Evolutionary conservation across 2,113 vertebrate species (phyloP), one percentile per base, ranked within the genome.

Genomic region (Cricetomys ansorgei): DNA sequence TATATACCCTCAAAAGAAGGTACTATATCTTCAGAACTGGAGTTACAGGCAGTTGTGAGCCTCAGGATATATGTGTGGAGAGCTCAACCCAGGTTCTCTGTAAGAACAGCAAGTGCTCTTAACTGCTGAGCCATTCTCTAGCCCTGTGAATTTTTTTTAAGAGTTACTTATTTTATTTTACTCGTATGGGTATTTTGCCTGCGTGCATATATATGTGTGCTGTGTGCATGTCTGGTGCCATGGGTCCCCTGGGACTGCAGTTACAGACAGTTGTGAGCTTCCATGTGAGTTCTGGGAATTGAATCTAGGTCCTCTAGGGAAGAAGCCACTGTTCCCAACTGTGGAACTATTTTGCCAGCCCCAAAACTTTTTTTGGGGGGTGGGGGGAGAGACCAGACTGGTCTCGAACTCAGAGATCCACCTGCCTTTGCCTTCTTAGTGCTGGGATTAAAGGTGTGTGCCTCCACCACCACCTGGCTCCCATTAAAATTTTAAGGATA

Each of bases 401-500:
- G 15, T 31, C 65, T 67, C 19, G 31, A 67, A 67, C 2, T 43
- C 72, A 43, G 15, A 12, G 72, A 40, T 21, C n/a, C n/a, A 73
- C 23, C 9, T 43, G 2, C 40, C 10, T 70, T 37, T 43, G 72
- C 40, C 72, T 40, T n/a, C 70, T 25, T 17, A 25, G 21, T 73
- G 34, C 34, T 69, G 34, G 34, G 67, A n/a, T 37, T 69, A 69
- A n/a, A 69, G 67, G 34, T 37, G 6, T 69, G 13, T 19, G 67
- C 67, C n/a, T n/a, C n/a, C 16, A 69, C 67, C 37, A 19, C 15
- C 34, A 21, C 62, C 62, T 21, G 16, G 23, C 23, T 62, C 7
- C 40, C 70, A 40, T 72, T 65, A 34, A 77, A 34, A 85, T 94
- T 95, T 95, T 13, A 91, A 89, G 77, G 23, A 50, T 75, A 55